Evolutionary conservation across 2,113 vertebrate species (phyloP).

Genomic region (Girardinichthys multiradiatus): DNA sequence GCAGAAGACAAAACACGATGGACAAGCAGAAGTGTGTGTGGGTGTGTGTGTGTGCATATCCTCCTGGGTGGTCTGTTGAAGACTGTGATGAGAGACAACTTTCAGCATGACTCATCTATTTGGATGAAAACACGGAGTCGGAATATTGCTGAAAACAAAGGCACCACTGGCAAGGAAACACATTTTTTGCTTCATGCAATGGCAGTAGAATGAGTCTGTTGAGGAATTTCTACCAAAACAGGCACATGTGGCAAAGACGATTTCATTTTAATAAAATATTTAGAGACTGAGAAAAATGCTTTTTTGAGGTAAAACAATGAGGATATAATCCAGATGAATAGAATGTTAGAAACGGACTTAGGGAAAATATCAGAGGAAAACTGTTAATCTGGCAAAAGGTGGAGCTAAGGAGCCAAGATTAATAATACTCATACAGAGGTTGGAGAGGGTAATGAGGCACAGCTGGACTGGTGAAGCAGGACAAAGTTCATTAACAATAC

Average conservation of each 20-base stretch:
- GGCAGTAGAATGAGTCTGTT: conserved; percentile 30
- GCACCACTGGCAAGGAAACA: conserved; percentile 29
- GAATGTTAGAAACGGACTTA: background rate
- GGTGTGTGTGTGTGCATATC: background rate
- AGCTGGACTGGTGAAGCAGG: background rate
- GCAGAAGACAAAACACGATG: conserved; percentile 29
- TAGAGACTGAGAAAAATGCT: background rate
- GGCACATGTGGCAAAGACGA: background rate
- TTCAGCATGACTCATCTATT: conserved; percentile 48
- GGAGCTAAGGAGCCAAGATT: background rate
- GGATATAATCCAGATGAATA: background rate
- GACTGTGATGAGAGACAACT: conserved; percentile 32
- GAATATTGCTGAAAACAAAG: conserved; percentile 34
- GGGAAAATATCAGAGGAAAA: background rate
- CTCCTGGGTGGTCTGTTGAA: conserved; percentile 1
- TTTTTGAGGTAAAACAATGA: background rate
- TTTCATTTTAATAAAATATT: background rate
- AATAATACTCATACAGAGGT: background rate
- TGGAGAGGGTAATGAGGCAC: background rate
- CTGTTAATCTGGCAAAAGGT: background rate
- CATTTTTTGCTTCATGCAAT: conserved; percentile 53
- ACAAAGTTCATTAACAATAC: background rate
- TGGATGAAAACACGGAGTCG: conserved; percentile 35
- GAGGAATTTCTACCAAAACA: conserved; percentile 27
- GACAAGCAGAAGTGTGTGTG: conserved; percentile 12